These are phyloP conservation scores for Gymnocypris eckloni DNA, from an alignment of 2,797 vertebrate genomes.

Conservation along the genomic window DNA sequence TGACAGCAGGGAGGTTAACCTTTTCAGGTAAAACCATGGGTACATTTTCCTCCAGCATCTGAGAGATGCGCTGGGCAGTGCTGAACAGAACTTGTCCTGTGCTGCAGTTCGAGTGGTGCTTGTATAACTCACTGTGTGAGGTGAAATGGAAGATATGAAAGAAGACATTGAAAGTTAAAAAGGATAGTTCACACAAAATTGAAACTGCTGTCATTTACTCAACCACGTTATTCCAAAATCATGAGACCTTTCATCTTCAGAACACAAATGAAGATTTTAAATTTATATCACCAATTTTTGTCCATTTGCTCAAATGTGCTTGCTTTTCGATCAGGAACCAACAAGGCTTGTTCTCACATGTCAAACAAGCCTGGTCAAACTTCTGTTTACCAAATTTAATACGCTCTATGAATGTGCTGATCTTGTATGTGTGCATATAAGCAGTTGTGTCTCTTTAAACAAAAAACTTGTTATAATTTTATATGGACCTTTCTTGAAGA, in stretches of 20 bases:
- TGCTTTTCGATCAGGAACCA: not conserved
- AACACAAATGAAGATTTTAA: not conserved
- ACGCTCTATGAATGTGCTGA: not conserved
- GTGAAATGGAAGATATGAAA: not conserved
- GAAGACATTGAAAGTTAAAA: not conserved
- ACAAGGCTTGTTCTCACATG: not conserved
- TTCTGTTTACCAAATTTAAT: not conserved
- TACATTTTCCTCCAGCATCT: conserved; percentile 86
- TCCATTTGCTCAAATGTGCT: not conserved
- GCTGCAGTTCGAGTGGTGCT: conserved; percentile 78
- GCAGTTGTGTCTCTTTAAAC: too few relatives aligned
- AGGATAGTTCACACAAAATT: not conserved
- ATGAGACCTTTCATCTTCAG: not conserved
- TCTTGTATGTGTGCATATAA: not conserved
- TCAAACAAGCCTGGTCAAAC: not conserved
- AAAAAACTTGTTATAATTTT: too few relatives aligned
- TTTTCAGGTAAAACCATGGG: conserved; percentile 82
- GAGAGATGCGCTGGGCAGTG: conserved; percentile 86
- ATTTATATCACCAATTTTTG: not conserved
- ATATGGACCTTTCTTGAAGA: too few relatives aligned
- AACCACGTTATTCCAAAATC: not conserved
- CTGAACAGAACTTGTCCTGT: conserved; percentile 87
- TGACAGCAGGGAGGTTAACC: conserved; percentile 84
- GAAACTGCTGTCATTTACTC: not conserved
- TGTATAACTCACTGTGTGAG: conserved; percentile 77